A percentile compares a stretch with the other conserved stretches of the same genome.
Evolutionary conservation across 2,888 invertebrate genomes (phyloP).

Genomic region (Habroteleia sp.): DNA sequence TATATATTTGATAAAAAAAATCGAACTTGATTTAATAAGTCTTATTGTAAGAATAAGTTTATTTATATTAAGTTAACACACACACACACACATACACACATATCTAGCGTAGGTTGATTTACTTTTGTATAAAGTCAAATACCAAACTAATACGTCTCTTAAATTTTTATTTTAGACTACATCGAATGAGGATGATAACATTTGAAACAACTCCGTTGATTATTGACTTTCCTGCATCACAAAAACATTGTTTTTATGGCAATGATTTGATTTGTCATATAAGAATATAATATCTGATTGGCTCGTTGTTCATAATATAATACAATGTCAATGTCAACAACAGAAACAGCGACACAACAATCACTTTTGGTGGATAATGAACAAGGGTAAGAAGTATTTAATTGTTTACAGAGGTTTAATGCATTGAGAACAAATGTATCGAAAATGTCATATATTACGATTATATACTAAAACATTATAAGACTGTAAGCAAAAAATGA

Average conservation of each 20-base stretch:
- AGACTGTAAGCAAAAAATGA: no score
- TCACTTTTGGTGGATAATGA: conserved; percentile 70
- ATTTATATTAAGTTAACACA: conserved; percentile 44
- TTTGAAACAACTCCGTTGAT: neutral
- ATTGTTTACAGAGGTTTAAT: no score
- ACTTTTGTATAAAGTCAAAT: conserved; percentile 33
- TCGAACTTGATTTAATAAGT: no score
- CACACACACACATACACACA: no score
- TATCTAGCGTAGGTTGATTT: conserved; percentile 8
- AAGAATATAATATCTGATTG: conserved; percentile 27
- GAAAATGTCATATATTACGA: no score
- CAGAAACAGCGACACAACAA: conserved; percentile 72
- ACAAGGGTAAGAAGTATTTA: conserved; percentile 68
- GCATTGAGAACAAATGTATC: no score
- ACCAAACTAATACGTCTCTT: conserved; percentile 30
- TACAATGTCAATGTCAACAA: no score
- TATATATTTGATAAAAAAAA: no score
- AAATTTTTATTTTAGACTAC: conserved; percentile 41
- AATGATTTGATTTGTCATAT: conserved; percentile 8
- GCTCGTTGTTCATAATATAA: conserved; percentile 23
- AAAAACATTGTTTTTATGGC: neutral
- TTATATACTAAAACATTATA: no score
- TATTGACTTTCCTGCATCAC: neutral
- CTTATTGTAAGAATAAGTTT: no score
- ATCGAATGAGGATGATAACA: conserved; percentile 26